phyloP scores from a whole-genome alignment of 2,888 invertebrate species.

The Colostygia pectinataria region DNA sequence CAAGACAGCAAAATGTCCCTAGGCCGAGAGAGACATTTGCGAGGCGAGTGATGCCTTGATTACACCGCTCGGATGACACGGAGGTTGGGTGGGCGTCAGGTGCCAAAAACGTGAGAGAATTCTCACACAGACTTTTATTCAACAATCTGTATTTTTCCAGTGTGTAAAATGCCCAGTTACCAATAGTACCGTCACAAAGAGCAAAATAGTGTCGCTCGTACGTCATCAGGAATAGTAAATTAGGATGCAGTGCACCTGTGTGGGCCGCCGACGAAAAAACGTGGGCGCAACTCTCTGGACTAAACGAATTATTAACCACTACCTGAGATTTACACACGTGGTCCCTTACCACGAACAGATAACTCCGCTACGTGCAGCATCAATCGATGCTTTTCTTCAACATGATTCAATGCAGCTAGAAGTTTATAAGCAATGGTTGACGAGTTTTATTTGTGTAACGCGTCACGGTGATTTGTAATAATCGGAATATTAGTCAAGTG shows the following conservation, averaged over 20 bases:
- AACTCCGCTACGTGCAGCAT: constrained; percentile 23
- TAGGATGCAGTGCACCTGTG: constrained; percentile 78
- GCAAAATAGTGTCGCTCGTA: constrained; percentile 57
- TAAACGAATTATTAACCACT: constrained; percentile 82
- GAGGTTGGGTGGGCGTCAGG: too few relatives aligned
- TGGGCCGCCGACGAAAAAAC: constrained; percentile 74
- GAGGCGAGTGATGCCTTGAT: too few relatives aligned
- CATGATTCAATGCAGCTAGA: not conserved
- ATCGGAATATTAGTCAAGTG: constrained; percentile 80
- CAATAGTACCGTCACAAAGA: constrained; percentile 42
- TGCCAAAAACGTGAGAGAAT: too few relatives aligned
- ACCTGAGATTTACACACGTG: constrained; percentile 68
- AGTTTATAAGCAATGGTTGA: constrained; percentile 41
- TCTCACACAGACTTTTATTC: not conserved
- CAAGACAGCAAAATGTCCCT: too few relatives aligned
- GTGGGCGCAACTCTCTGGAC: constrained; percentile 72
- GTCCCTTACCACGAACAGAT: constrained; percentile 29
- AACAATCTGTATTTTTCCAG: constrained; percentile 9
- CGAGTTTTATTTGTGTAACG: constrained; percentile 24
- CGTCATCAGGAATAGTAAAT: constrained; percentile 76
- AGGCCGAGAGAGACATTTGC: too few relatives aligned
- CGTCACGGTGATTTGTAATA: constrained; percentile 65
- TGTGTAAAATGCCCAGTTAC: constrained; percentile 12
- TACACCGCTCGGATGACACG: too few relatives aligned
- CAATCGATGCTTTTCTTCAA: constrained; percentile 42